Evolutionary conservation across 2,113 vertebrate genomes (phyloP), one percentile per base, ranked within the genome.

Genomic region (Mohoua ochrocephala): DNA sequence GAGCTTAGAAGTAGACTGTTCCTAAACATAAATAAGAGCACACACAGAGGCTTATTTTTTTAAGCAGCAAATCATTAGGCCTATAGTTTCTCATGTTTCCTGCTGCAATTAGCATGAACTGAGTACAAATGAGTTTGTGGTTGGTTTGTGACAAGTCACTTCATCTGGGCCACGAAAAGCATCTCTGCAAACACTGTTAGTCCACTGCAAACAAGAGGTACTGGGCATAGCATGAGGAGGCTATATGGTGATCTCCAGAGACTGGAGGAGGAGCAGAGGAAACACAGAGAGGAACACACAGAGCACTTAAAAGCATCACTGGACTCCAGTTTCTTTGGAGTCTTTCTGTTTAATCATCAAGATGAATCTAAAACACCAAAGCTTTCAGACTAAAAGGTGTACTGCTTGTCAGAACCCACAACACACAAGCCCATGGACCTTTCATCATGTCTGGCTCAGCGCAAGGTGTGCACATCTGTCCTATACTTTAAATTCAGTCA

Each of bases 381-480:
- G 33, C 22, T 35, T 61, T 61, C 68, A 49, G 49, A 37, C 26
- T 84, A 49, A 18, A 50, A 69, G 33, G 7, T 45, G 33, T 1
- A 9, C 33, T 4, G 9, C 3, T 30, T 18, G 31, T 79, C 63
- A 73, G 78, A 94, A 41, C 10, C 19, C 44, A 44, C 11, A 80
- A 33, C 14, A n/a, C 27, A 42, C 0, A 59, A 82, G 56, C 21
- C 18, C 54, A 54, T 13, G 8, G 44, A 79, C 24, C 18, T 52
- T 76, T 60, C 35, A 39, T 44, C n/a, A 27, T 2, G 8, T 23
- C 57, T 47, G 5, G 21, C 37, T 87, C 45, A 54, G 27, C 39
- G 23, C 5, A 60, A 74, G 47, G 52, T 11, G 4, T 21, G 0
- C 33, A 15, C 0, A 0, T 13, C 68, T 86, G n/a, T 11, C 50